A percentile compares a stretch with the other conserved stretches of the same genome.
Conservation (phyloP, 2,113 vertebrate genomes). For the Petrocephalus zakoni region DNA sequence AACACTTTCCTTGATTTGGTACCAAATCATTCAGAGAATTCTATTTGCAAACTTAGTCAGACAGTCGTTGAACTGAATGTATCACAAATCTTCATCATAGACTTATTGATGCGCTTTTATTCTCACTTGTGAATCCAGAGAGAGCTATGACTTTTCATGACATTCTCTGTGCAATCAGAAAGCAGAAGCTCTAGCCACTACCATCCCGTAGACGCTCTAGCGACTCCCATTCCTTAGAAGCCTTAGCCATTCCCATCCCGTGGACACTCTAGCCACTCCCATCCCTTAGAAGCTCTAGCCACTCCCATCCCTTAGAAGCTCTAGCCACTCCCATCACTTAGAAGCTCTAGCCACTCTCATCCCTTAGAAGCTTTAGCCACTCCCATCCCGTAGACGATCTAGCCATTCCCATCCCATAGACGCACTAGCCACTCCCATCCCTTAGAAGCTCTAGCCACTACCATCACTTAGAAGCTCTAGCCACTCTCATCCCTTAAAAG, state of each 20-base stretch:
- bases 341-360: background rate
- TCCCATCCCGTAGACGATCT: background rate
- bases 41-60: background rate
- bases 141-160: background rate
- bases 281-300: background rate
- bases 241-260: background rate
- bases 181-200: background rate
- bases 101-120: background rate
- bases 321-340: background rate
- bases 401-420: background rate
- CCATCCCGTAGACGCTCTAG: background rate
- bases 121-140: background rate
- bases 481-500: no score
- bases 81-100: background rate
- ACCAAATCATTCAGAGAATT: conserved; percentile 4
- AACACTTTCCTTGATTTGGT: background rate
- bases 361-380: background rate
- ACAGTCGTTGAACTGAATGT: background rate
- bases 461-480: no score
- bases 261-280: no score
- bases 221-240: background rate
- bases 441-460: background rate
- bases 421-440: no score
- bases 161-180: background rate
- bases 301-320: background rate